Percentiles rank a stretch among this genome's conserved stretches.
These are phyloP conservation scores for Dryobotodes eremita DNA, from an alignment of 2,888 invertebrate genomes.

Conservation along the genomic window DNA sequence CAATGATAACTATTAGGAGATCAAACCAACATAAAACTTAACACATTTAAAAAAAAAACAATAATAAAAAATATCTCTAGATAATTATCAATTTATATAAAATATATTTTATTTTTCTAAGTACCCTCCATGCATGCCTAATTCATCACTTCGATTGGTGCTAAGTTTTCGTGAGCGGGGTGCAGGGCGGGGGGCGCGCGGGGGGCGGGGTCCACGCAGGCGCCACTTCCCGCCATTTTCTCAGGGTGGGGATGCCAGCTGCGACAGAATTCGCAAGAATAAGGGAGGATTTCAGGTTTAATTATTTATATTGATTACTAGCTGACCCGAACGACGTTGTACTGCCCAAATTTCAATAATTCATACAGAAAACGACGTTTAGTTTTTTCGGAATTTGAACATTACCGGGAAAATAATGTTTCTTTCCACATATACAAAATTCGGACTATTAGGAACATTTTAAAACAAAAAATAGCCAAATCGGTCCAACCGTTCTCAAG, in stretches of 20 bases:
- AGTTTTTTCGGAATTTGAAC: too few species aligned
- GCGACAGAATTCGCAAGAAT: slow-evolving; percentile 50
- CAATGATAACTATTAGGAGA: neutral
- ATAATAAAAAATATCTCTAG: neutral
- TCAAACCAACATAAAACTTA: neutral
- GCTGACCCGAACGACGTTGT: too few species aligned
- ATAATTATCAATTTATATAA: neutral
- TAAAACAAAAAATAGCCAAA: neutral
- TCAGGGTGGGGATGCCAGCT: slow-evolving; percentile 76
- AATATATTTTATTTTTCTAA: slow-evolving; percentile 32
- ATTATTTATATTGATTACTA: slow-evolving; percentile 21
- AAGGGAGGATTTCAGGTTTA: slow-evolving; percentile 51
- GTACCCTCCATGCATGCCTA: slow-evolving; percentile 71
- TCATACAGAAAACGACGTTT: neutral
- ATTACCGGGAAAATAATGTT: neutral
- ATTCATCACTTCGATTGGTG: slow-evolving; percentile 86
- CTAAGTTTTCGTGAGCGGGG: slow-evolving; percentile 77
- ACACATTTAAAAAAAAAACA: neutral
- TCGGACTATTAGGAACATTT: neutral
- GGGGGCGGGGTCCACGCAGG: slow-evolving; percentile 83
- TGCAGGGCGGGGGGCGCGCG: slow-evolving; percentile 42
- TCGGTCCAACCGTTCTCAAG: too few species aligned
- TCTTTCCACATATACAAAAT: neutral
- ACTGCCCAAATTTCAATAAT: neutral
- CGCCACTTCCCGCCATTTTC: slow-evolving; percentile 87